A percentile compares a stretch with the other conserved stretches of the same genome.
Evolutionary conservation across 2,797 vertebrate species (phyloP).

Genomic region (Phrynocephalus forsythii): DNA sequence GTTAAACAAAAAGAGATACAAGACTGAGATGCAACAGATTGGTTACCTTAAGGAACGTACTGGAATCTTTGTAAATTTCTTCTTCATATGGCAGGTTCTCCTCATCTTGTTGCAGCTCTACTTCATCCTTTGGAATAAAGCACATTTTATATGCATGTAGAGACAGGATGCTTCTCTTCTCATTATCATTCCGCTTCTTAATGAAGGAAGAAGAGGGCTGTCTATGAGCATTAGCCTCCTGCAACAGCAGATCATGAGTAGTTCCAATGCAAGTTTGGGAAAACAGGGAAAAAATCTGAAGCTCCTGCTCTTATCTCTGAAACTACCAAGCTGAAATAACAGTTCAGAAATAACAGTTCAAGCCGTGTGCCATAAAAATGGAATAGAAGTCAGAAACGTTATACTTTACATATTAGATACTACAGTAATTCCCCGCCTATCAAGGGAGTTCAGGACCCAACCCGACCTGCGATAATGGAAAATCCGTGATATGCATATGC

Average conservation of each 20-base stretch:
- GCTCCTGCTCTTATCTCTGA: background rate
- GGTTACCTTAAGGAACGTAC: slow-evolving; percentile 95
- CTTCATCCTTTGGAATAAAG: slow-evolving; percentile 85
- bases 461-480: too few relatives aligned
- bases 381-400: slow-evolving; percentile 3
- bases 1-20: background rate
- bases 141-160: slow-evolving; percentile 24
- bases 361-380: slow-evolving; percentile 12
- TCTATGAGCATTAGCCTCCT: slow-evolving; percentile 27
- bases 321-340: background rate
- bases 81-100: slow-evolving; percentile 93
- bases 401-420: background rate
- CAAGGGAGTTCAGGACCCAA: too few relatives aligned
- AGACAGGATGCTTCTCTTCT: slow-evolving; percentile 12
- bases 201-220: slow-evolving; percentile 27
- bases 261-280: slow-evolving; percentile 14
- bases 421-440: background rate
- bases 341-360: background rate
- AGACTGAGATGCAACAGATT: background rate
- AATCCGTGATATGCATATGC: too few relatives aligned
- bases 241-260: slow-evolving; percentile 22
- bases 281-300: background rate
- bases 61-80: slow-evolving; percentile 97
- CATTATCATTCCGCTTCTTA: slow-evolving; percentile 26
- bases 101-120: slow-evolving; percentile 90